phyloP scores from a whole-genome alignment of 2,797 vertebrate species.

The Acanthurus lineatus region DNA sequence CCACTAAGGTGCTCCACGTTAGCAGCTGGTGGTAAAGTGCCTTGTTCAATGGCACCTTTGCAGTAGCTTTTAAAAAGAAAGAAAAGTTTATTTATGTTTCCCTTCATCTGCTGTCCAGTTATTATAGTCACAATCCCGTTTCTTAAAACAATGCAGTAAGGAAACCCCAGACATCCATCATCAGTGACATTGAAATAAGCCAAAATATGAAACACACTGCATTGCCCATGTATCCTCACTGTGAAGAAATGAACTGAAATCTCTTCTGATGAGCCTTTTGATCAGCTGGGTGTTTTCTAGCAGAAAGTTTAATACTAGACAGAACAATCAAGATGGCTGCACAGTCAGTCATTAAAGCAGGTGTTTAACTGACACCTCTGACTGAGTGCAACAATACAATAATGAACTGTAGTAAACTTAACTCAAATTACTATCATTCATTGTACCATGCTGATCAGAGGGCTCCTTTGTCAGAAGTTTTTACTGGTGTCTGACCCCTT shows the following conservation, averaged over 20 bases:
- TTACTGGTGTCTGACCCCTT: slow-evolving; percentile 1
- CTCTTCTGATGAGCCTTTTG: slow-evolving; percentile 1
- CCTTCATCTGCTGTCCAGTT: too few species aligned
- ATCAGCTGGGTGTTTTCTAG: slow-evolving; percentile 7
- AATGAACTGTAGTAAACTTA: background rate
- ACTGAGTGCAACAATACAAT: background rate
- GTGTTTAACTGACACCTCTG: background rate
- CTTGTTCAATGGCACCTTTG: background rate
- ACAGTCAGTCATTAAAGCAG: background rate
- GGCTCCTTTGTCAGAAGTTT: slow-evolving; percentile 4
- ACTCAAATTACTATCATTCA: background rate
- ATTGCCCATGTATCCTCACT: slow-evolving; percentile 28
- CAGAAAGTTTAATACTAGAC: background rate
- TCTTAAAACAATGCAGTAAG: slow-evolving; percentile 3
- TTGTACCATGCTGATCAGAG: slow-evolving; percentile 7
- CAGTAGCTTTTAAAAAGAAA: background rate
- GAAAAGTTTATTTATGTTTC: background rate
- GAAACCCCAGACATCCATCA: background rate
- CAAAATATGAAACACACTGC: background rate
- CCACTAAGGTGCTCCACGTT: background rate
- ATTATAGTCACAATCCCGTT: background rate
- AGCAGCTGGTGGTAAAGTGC: slow-evolving; percentile 16
- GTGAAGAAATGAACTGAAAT: background rate
- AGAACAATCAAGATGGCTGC: background rate
- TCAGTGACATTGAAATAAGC: background rate